These are phyloP conservation scores for Phocoena sinus DNA, from an alignment of 2,113 vertebrate species.

Conservation along the genomic window DNA sequence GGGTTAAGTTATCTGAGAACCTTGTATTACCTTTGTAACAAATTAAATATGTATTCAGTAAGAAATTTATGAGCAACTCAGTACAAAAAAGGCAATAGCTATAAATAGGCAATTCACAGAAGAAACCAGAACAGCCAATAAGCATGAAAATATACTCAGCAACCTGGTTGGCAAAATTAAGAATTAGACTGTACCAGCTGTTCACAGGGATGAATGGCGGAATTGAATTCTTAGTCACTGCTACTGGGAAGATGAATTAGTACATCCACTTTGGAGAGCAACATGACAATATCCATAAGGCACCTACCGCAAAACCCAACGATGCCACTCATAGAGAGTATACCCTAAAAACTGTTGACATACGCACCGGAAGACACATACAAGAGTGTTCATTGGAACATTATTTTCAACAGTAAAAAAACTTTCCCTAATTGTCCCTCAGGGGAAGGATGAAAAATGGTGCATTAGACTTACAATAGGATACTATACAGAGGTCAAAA, in stretches of 20 bases:
- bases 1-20: background rate
- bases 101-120: background rate
- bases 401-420: background rate
- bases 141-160: background rate
- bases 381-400: background rate
- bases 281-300: background rate
- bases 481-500: slow-evolving; percentile 9
- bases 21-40: background rate
- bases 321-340: background rate
- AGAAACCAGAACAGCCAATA: background rate
- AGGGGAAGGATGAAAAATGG: background rate
- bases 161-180: slow-evolving; percentile 1
- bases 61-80: background rate
- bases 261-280: background rate
- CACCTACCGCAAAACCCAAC: background rate
- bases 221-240: background rate
- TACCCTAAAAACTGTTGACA: background rate
- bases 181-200: background rate
- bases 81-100: background rate
- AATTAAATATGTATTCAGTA: background rate
- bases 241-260: background rate
- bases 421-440: background rate
- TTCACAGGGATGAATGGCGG: background rate
- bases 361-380: background rate
- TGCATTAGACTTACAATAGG: background rate